A percentile compares a stretch with the other conserved stretches of the same genome.
Conservation (phyloP, 1,140 invertebrate genomes). For the Portunus trituberculatus region DNA sequence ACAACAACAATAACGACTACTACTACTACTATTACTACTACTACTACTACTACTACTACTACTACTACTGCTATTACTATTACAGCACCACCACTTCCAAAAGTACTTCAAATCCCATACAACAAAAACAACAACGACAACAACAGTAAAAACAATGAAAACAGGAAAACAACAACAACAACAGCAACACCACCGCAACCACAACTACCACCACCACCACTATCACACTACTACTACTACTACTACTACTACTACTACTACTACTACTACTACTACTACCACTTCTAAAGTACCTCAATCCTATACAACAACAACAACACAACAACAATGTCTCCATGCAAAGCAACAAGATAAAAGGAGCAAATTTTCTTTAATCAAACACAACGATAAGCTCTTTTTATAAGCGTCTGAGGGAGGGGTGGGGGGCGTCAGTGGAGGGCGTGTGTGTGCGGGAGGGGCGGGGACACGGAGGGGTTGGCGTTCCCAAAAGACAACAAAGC, state of each 20-base stretch:
- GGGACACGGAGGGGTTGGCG: not conserved
- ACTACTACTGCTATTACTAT: not conserved
- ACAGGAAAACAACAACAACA: not conserved
- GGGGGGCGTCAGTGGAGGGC: too few species aligned
- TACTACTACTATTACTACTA: conserved; percentile 8
- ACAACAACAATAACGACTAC: not conserved
- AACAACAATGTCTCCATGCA: not conserved
- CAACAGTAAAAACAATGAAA: too few species aligned
- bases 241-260: too few species aligned
- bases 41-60: conserved; percentile 22
- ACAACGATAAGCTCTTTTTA: not conserved
- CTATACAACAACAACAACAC: not conserved
- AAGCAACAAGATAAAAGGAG: not conserved
- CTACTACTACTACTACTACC: too few species aligned
- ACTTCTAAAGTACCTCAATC: too few species aligned
- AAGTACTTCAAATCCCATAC: too few species aligned
- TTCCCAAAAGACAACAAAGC: conserved; percentile 21
- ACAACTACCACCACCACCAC: not conserved
- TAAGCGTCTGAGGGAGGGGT: not conserved
- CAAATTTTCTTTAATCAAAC: not conserved
- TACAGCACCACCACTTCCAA: too few species aligned
- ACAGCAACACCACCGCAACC: not conserved
- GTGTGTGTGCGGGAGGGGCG: not conserved
- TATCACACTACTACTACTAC: too few species aligned
- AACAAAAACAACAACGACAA: too few species aligned